These are phyloP conservation scores for Mactra quadrangularis DNA, from an alignment of 1,140 invertebrate genomes.

Conservation along the genomic window DNA sequence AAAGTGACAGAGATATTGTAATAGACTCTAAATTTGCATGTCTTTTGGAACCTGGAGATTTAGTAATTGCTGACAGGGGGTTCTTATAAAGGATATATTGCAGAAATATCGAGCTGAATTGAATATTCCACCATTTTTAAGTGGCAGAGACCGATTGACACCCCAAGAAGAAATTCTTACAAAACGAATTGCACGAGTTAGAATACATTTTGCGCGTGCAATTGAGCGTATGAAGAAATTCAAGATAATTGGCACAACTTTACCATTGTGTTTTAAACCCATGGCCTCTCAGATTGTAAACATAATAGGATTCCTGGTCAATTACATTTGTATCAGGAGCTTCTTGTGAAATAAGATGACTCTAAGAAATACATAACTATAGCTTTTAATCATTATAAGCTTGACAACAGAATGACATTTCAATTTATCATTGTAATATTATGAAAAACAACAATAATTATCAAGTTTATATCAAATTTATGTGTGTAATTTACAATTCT, in stretches of 20 bases:
- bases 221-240: constrained; percentile 50
- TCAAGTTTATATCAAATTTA: too few relatives aligned
- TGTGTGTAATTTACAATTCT: too few relatives aligned
- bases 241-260: constrained; percentile 23
- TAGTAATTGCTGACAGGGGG: constrained; percentile 65
- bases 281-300: constrained; percentile 25
- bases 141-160: constrained; percentile 31
- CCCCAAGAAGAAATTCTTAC: constrained; percentile 45
- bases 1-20: constrained; percentile 73
- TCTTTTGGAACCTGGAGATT: constrained; percentile 60
- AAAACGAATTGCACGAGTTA: constrained; percentile 44
- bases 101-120: constrained; percentile 37
- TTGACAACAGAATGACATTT: too few relatives aligned
- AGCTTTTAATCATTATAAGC: too few relatives aligned
- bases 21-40: constrained; percentile 67
- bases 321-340: constrained; percentile 36
- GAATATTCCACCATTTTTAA: constrained; percentile 60
- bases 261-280: constrained; percentile 35
- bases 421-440: too few relatives aligned
- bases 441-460: too few relatives aligned
- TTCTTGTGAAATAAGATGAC: background rate
- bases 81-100: constrained; percentile 62
- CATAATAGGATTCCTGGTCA: constrained; percentile 35
- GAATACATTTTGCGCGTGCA: constrained; percentile 48
- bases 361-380: background rate